Percentiles rank a stretch among this genome's conserved stretches.
Conservation (phyloP, 2,888 invertebrate genomes). For the Caenorhabditis uteleia region DNA sequence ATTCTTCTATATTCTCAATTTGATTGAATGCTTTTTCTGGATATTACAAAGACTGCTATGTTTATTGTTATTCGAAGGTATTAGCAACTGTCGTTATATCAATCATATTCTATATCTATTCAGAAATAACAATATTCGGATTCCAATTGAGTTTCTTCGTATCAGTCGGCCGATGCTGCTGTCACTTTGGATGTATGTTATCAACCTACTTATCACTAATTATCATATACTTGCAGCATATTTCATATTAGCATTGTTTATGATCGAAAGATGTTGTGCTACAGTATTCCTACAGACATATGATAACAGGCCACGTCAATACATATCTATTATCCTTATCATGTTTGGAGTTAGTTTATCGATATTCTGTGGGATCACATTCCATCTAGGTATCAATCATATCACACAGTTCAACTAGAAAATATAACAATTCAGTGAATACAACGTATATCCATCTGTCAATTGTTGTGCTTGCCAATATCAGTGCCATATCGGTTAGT, state of each 20-base stretch:
- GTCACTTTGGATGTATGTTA: not conserved
- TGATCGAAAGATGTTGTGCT: not conserved
- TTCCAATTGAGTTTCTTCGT: not conserved
- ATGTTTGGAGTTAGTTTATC: not conserved
- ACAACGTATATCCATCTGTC: not conserved
- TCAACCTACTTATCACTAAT: too few species aligned
- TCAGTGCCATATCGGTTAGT: not conserved
- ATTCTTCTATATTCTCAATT: not conserved
- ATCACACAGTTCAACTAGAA: not conserved
- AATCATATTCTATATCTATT: not conserved
- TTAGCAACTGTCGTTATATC: not conserved
- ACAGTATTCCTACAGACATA: conserved; percentile 1
- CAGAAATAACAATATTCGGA: not conserved
- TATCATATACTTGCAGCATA: not conserved
- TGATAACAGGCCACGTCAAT: not conserved
- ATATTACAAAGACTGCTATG: not conserved
- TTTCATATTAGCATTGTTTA: not conserved
- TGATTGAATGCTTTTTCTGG: not conserved
- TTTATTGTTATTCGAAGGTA: not conserved
- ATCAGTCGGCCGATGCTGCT: not conserved
- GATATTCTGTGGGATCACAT: not conserved
- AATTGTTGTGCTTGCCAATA: not conserved
- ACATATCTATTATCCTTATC: not conserved
- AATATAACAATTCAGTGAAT: not conserved
- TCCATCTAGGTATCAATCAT: not conserved